These are phyloP conservation scores for Gymnarchus niloticus DNA, from an alignment of 2,113 vertebrate genomes.

Conservation along the genomic window DNA sequence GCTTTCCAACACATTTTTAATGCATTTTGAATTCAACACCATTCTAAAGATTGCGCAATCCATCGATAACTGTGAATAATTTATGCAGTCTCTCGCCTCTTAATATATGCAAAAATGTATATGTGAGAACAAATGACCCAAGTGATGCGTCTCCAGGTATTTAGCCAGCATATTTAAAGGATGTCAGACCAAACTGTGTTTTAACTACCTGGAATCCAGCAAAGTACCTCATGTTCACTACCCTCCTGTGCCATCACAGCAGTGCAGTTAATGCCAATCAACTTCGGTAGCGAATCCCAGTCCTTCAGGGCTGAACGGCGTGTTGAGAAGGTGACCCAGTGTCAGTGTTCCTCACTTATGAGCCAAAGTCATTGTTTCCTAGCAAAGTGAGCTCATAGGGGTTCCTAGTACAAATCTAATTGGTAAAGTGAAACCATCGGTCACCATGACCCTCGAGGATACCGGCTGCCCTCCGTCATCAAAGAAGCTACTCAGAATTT, in stretches of 20 bases:
- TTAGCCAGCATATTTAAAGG: not conserved
- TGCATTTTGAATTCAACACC: not conserved
- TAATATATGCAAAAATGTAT: not conserved
- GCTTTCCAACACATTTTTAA: not conserved
- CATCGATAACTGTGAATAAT: not conserved
- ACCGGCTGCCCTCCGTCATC: not conserved
- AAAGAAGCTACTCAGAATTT: not conserved
- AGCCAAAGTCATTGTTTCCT: not conserved
- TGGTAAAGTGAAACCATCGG: not conserved
- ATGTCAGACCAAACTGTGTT: not conserved
- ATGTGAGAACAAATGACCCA: not conserved
- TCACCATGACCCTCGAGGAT: conserved; percentile 1
- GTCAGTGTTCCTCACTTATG: not conserved
- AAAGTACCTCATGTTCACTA: too few species aligned
- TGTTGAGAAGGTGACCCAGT: not conserved
- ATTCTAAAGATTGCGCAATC: not conserved
- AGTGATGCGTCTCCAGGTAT: too few species aligned
- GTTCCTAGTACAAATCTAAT: not conserved
- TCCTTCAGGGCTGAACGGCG: not conserved
- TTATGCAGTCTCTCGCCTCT: not conserved
- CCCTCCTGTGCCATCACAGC: not conserved
- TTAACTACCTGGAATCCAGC: not conserved
- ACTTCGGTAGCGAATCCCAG: not conserved
- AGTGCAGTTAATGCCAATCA: not conserved
- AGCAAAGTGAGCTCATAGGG: not conserved